These are phyloP conservation scores for Sparus aurata DNA, from an alignment of 2,797 vertebrate genomes.

Conservation along the genomic window DNA sequence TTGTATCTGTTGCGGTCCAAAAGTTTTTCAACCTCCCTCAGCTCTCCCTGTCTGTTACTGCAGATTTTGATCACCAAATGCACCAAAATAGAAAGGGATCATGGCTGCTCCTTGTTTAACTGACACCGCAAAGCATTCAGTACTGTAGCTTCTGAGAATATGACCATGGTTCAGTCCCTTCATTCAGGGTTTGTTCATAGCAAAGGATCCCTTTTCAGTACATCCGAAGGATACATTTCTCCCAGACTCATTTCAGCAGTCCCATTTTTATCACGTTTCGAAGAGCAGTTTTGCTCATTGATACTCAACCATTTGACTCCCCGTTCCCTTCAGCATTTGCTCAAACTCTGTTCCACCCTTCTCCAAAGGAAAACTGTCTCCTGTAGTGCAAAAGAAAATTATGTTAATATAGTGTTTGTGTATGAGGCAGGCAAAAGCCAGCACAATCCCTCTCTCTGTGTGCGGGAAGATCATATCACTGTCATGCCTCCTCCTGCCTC, in stretches of 20 bases:
- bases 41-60: slow-evolving; percentile 26
- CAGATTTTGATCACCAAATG: slow-evolving; percentile 3
- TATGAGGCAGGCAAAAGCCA: slow-evolving; percentile 52
- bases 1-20: slow-evolving; percentile 33
- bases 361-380: slow-evolving; percentile 35
- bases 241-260: background rate
- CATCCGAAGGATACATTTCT: slow-evolving; percentile 1
- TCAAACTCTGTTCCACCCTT: slow-evolving; percentile 5
- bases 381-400: slow-evolving; percentile 46
- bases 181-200: slow-evolving; percentile 32
- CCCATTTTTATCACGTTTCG: background rate
- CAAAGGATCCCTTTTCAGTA: slow-evolving; percentile 4
- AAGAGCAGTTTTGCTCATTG: background rate
- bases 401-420: slow-evolving; percentile 63
- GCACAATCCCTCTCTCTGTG: slow-evolving; percentile 73
- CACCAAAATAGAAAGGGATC: slow-evolving; percentile 29
- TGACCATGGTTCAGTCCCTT: slow-evolving; percentile 20
- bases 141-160: slow-evolving; percentile 14
- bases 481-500: slow-evolving; percentile 54
- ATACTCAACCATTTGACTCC: background rate
- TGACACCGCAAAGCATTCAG: slow-evolving; percentile 18
- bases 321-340: slow-evolving; percentile 15
- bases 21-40: slow-evolving; percentile 11
- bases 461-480: slow-evolving; percentile 73
- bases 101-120: slow-evolving; percentile 9